phyloP scores from a whole-genome alignment of 1,140 invertebrate genomes.

The Cydia pomonella region DNA sequence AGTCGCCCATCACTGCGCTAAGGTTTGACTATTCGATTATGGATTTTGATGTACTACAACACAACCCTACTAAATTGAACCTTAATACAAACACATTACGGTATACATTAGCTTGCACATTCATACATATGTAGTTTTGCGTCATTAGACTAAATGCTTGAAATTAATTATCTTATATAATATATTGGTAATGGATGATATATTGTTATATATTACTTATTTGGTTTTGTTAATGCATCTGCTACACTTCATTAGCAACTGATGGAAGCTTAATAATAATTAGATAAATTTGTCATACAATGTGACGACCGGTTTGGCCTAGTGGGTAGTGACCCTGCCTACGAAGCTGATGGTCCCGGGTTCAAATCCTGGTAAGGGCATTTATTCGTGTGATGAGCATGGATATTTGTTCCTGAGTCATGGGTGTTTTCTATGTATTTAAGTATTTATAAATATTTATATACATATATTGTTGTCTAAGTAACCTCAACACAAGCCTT shows the following conservation, averaged over 20 bases:
- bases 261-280: no score
- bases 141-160: constrained; percentile 21
- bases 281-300: no score
- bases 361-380: no score
- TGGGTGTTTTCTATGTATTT: no score
- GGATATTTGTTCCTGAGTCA: no score
- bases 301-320: no score
- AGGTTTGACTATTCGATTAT: constrained; percentile 30
- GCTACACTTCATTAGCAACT: neutral
- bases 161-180: constrained; percentile 30
- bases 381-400: no score
- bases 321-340: no score
- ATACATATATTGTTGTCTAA: no score
- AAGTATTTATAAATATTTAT: no score
- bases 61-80: neutral
- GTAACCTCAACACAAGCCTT: no score
- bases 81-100: neutral
- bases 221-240: neutral
- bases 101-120: neutral
- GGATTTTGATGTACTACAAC: constrained; percentile 24
- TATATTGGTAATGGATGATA: constrained; percentile 13
- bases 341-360: no score
- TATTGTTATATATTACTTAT: constrained; percentile 13
- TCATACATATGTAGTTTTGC: neutral
- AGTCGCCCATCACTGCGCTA: neutral